Conservation (phyloP, 2,797 vertebrate species). For the Philypnodon macrostomus region DNA sequence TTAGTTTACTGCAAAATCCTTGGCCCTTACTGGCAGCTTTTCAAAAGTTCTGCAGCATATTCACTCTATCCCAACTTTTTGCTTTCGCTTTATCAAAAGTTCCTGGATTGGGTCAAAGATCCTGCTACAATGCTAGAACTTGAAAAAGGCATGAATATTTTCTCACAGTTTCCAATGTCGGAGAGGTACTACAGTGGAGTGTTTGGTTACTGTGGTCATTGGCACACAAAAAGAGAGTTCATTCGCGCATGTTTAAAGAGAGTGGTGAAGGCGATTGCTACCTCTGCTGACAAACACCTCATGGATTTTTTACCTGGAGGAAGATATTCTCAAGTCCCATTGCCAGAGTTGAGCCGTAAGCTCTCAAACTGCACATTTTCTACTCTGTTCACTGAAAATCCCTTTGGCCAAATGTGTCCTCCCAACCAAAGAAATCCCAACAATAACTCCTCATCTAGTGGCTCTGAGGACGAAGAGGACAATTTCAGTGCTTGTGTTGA, state of each 20-base stretch:
- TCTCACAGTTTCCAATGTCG: conserved; percentile 71
- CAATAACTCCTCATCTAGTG: conserved; percentile 13
- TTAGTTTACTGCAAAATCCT: conserved; percentile 78
- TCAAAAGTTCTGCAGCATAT: conserved; percentile 75
- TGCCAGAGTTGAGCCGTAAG: conserved; percentile 41
- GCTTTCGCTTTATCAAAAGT: conserved; percentile 71
- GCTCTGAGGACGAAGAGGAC: conserved; percentile 32
- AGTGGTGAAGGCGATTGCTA: conserved; percentile 67
- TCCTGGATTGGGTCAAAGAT: conserved; percentile 75
- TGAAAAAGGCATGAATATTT: conserved; percentile 64
- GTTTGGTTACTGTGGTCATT: conserved; percentile 67
- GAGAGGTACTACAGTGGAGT: conserved; percentile 69
- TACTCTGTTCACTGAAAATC: conserved; percentile 74
- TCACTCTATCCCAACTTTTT: conserved; percentile 63
- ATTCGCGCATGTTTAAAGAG: conserved; percentile 71
- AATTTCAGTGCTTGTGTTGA: neutral
- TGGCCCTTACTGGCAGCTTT: conserved; percentile 80
- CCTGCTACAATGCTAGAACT: conserved; percentile 67
- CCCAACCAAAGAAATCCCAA: conserved; percentile 35
- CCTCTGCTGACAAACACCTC: conserved; percentile 70
- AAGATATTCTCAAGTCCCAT: conserved; percentile 52
- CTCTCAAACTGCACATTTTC: conserved; percentile 70
- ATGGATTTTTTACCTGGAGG: conserved; percentile 78
- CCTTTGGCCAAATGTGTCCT: conserved; percentile 44
- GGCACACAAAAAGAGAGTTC: conserved; percentile 66